These are phyloP conservation scores for Pristionchus fissidentatus DNA, from an alignment of 2,888 invertebrate genomes.

Conservation along the genomic window DNA sequence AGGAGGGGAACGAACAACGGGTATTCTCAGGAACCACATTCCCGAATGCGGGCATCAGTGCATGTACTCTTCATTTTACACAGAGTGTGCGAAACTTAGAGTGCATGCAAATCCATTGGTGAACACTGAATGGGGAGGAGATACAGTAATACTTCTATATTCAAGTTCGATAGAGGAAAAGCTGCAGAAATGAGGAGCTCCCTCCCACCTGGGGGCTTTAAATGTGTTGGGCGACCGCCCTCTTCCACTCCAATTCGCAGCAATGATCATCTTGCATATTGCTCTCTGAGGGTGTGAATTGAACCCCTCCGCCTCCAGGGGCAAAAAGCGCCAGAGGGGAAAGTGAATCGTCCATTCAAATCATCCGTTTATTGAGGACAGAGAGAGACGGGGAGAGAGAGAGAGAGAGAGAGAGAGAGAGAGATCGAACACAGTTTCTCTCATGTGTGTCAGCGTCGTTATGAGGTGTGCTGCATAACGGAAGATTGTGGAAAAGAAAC, in stretches of 20 bases:
- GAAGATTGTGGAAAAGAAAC: neutral
- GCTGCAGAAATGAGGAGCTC: no score
- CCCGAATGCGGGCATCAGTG: no score
- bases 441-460: constrained; percentile 33
- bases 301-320: constrained; percentile 10
- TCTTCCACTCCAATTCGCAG: constrained; percentile 43
- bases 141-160: no score
- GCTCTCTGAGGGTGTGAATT: constrained; percentile 10
- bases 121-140: neutral
- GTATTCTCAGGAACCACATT: no score
- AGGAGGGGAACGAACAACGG: no score
- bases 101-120: no score
- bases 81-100: neutral
- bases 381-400: no score
- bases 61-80: no score
- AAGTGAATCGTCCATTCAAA: constrained; percentile 39
- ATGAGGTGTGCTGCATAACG: constrained; percentile 28
- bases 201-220: no score
- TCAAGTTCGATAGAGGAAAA: neutral
- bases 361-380: constrained; percentile 39
- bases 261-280: no score
- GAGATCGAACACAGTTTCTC: constrained; percentile 33
- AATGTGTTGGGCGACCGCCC: constrained; percentile 14
- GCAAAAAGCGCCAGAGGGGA: constrained; percentile 20
- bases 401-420: no score